Conservation (phyloP, 2,113 vertebrate genomes). For the Scopus umbretta region DNA sequence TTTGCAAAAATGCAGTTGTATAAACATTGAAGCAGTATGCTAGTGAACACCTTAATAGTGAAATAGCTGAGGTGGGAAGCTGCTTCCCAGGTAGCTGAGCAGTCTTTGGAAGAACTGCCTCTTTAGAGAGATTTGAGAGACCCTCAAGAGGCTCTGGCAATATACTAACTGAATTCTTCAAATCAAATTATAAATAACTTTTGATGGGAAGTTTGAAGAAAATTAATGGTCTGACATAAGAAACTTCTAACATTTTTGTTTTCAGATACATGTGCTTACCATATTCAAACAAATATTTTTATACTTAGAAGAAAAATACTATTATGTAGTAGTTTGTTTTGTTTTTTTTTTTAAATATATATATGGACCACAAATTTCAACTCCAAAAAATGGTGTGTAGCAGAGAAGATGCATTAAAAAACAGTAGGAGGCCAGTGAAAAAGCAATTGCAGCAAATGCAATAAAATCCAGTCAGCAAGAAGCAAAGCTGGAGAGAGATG, state of each 20-base stretch:
- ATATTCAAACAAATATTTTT: background rate
- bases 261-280: background rate
- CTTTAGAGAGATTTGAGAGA: background rate
- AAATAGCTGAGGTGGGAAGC: background rate
- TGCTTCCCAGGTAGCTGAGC: background rate
- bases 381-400: background rate
- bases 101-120: background rate
- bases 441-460: background rate
- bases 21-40: background rate
- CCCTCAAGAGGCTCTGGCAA: background rate
- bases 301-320: background rate
- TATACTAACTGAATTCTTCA: background rate
- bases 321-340: background rate
- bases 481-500: background rate
- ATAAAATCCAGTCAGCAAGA: background rate
- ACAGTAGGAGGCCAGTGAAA: background rate
- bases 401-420: background rate
- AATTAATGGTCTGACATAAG: too few relatives aligned
- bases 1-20: background rate
- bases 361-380: background rate
- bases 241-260: background rate
- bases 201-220: background rate
- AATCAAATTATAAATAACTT: background rate
- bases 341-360: background rate
- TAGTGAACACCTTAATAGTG: background rate